Base-by-base conservation (phyloP, 2,888 invertebrate genomes). In the Eupeodes latifasciatus region DNA sequence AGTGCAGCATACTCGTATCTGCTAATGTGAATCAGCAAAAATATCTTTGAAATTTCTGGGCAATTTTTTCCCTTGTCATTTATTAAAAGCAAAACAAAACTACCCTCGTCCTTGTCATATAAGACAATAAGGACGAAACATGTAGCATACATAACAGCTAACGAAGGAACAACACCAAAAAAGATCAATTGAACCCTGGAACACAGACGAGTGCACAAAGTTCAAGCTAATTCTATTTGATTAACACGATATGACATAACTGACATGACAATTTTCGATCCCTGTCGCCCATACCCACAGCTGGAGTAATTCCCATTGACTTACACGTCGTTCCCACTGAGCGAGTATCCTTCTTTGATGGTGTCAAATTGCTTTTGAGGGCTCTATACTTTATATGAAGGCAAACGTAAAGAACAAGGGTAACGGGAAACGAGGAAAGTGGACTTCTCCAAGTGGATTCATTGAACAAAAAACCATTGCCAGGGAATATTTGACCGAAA, bases 211-310 rank as follows among this genome's bases (percentile, higher is more conserved):
- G 84, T 87, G 87, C 87, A 69, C 87, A 84, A 74, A 77, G 87
- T 87, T 87, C 87, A 87, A 74, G 80, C 87, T 87, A 87, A 87
- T 87, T 87, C 84, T 57, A 51, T 84, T 87, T 87, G 87, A 87
- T 87, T 87, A 87, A 87, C 87, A 87, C 87, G 66, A 87, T 80
- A 81, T 84, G 87, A 87, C 87, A 87, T 87, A 87, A 87, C 87
- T 87, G 87, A 87, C 87, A 84, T 84, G 87, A 87, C 84, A 87
- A 84, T 87, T 87, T 87, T 87, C 84, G 76, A 81, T 87, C 77
- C 72, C 80, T 80, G 76, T 83, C 76, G 80, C 82, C 64, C 78
- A 64, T 59, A 59, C 59, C 64, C 27, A 66, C 66, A 80, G 79
- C 82, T 80, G 76, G 61, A 74, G 77, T 87, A 87, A 84, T 87